A percentile compares a stretch with the other conserved stretches of the same genome.
Conservation (phyloP, 2,113 vertebrate genomes). For the Vulpes ferrilata region DNA sequence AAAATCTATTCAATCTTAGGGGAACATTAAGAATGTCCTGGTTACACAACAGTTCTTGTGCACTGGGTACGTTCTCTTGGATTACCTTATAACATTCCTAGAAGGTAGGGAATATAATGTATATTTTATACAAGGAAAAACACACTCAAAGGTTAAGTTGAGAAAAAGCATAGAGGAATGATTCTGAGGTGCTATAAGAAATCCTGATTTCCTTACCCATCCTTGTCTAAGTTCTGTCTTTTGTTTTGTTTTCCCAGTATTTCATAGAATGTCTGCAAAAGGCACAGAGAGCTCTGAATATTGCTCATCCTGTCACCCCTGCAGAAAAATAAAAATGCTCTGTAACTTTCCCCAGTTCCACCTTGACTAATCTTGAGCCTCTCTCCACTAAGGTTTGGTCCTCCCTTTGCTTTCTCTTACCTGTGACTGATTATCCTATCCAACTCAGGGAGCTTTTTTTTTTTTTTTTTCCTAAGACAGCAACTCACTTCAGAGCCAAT, state of each 20-base stretch:
- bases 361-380: not conserved
- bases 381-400: not conserved
- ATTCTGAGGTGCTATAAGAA: not conserved
- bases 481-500: not conserved
- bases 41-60: not conserved
- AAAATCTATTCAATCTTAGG: not conserved
- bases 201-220: not conserved
- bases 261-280: not conserved
- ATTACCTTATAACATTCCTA: not conserved
- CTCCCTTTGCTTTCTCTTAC: not conserved
- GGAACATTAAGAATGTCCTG: not conserved
- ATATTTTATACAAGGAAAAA: not conserved
- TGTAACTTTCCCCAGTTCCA: not conserved
- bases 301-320: not conserved
- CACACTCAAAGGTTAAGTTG: not conserved
- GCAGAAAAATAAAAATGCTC: not conserved
- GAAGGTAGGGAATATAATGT: not conserved
- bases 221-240: not conserved
- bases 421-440: not conserved
- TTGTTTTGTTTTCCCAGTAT: not conserved
- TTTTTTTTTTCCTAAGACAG: not conserved
- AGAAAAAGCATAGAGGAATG: not conserved
- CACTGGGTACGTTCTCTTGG: not conserved
- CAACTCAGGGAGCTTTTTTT: not conserved
- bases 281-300: not conserved